phyloP scores from a whole-genome alignment of 2,888 invertebrate species.

The Parapristionchus giblindavisi region DNA sequence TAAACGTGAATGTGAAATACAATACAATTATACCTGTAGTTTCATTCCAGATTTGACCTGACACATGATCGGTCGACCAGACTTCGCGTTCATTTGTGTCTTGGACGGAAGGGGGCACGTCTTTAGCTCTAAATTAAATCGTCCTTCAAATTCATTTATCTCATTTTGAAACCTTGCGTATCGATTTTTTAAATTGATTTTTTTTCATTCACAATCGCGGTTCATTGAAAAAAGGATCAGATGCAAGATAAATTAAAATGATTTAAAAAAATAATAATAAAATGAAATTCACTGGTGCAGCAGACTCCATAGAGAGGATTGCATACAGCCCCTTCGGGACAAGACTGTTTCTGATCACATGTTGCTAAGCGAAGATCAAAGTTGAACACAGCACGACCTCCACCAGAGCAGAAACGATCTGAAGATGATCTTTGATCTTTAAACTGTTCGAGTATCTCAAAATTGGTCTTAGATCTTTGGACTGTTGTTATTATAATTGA shows the following conservation, averaged over 20 bases:
- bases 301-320: slow-evolving; percentile 65
- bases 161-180: too few species aligned
- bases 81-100: slow-evolving; percentile 57
- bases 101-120: slow-evolving; percentile 62
- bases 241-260: neutral
- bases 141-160: neutral
- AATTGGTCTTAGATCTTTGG: too few species aligned
- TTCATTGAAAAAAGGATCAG: neutral
- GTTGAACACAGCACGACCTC: slow-evolving; percentile 55
- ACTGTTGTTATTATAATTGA: too few species aligned
- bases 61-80: slow-evolving; percentile 61
- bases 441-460: too few species aligned
- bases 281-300: slow-evolving; percentile 57
- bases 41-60: slow-evolving; percentile 41
- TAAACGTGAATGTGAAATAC: neutral
- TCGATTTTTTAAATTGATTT: too few species aligned
- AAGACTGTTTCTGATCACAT: slow-evolving; percentile 57
- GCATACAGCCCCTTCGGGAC: slow-evolving; percentile 59
- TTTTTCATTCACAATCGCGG: neutral
- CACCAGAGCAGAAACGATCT: slow-evolving; percentile 60
- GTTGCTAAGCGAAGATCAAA: slow-evolving; percentile 53
- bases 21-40: neutral
- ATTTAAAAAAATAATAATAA: neutral
- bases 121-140: slow-evolving; percentile 53
- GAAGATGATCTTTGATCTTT: too few species aligned